Evolutionary conservation across 2,797 vertebrate genomes (phyloP).

Genomic region (Buphagus erythrorhynchus): DNA sequence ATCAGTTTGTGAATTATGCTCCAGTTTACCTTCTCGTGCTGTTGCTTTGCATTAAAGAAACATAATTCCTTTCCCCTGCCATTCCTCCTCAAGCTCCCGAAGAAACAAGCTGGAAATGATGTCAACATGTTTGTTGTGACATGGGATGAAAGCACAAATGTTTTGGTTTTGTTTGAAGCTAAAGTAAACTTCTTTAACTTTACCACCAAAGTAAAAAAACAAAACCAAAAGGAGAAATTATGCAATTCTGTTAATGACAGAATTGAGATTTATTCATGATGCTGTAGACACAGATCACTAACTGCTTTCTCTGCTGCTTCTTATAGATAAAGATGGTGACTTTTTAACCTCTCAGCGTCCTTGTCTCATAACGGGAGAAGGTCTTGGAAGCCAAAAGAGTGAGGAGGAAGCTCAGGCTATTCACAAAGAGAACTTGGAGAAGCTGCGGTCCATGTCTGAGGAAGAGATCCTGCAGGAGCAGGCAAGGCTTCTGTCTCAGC

Average conservation of each 20-base stretch:
- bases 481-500: slow-evolving; percentile 84
- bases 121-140: background rate
- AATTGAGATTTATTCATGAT: background rate
- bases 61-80: background rate
- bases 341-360: slow-evolving; percentile 22
- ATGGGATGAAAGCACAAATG: background rate
- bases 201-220: background rate
- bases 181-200: background rate
- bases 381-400: slow-evolving; percentile 77
- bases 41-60: background rate
- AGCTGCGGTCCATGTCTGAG: slow-evolving; percentile 83
- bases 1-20: background rate
- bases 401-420: slow-evolving; percentile 85
- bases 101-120: background rate
- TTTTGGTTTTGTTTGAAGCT: background rate
- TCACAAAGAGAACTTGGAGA: slow-evolving; percentile 89
- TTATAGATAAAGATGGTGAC: slow-evolving; percentile 15
- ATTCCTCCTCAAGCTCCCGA: background rate
- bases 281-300: background rate
- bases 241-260: background rate
- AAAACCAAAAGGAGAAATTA: background rate
- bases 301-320: slow-evolving; percentile 20
- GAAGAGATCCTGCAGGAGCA: slow-evolving; percentile 89
- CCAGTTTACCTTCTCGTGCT: background rate
- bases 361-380: slow-evolving; percentile 86